Base-by-base conservation (phyloP, 2,888 invertebrate species). In the Troilus luridus region DNA sequence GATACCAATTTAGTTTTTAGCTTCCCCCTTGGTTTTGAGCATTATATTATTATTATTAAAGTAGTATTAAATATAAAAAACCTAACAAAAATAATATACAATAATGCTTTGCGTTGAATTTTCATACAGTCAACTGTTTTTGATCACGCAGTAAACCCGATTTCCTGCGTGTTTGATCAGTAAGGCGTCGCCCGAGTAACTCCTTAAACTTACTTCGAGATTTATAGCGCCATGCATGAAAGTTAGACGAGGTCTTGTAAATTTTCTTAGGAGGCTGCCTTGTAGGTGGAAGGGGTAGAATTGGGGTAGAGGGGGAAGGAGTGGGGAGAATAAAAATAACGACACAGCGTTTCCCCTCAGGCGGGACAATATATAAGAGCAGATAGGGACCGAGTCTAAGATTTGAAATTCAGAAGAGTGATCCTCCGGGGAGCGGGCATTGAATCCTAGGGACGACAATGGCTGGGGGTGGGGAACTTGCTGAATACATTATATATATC, bases 351-450 rank as follows among this genome's bases (percentile, higher is more conserved):
- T 90, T 77, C 90, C 67, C 90, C 90, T 54, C 77, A 77, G 72
- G 77, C n/a, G 67, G 77, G 90, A 90, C 90, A 90, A 77, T 90
- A 77, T 88, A 88, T 90, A 90, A 89, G 89, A 54, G 41, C 19
- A 64, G 89, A 54, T 89, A 56, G 89, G 67, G 89, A n/a, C n/a
- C 19, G 81, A 60, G 81, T 54, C 85, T 54, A 90, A 72, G 90
- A 90, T 90, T 90, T 90, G 90, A 90, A 90, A 90, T 90, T 90
- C 90, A 90, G 90, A 90, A 85, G 90, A 90, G 90, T 90, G 90
- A 90, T 90, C 90, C 90, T 62, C 85, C 12, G 41, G 85, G 88
- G 88, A 21, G 19, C 60, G 27, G 88, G 90, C 90, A 90, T 90
- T 90, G 90, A 90, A 90, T 90, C 90, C 60, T 90, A 90, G 90